Evolutionary conservation across 2,113 vertebrate genomes (phyloP).

Genomic region (Euleptes europaea): DNA sequence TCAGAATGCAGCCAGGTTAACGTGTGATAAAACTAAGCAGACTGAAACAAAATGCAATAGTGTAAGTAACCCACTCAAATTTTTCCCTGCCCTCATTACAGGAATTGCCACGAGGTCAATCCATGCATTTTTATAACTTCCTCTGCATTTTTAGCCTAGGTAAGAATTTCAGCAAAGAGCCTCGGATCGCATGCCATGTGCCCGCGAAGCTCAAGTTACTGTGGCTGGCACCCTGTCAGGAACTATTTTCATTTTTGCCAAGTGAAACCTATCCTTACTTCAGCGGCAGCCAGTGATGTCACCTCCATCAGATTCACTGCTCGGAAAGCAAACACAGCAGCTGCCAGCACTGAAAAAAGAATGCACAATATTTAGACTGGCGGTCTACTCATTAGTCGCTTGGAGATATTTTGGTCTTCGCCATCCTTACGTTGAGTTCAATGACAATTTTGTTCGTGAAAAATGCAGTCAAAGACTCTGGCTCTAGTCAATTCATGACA

Average conservation of each 20-base stretch:
- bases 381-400: constrained; percentile 40
- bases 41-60: neutral
- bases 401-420: constrained; percentile 31
- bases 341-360: constrained; percentile 90
- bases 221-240: constrained; percentile 75
- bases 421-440: neutral
- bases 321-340: constrained; percentile 96
- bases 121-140: constrained; percentile 38
- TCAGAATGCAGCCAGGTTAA: neutral
- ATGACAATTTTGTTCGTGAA: constrained; percentile 20
- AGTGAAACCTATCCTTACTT: constrained; percentile 87
- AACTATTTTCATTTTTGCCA: constrained; percentile 84
- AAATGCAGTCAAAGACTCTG: neutral
- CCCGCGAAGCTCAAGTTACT: constrained; percentile 76
- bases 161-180: constrained; percentile 57
- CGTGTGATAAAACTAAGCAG: neutral
- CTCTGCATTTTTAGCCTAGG: constrained; percentile 39
- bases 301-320: constrained; percentile 99
- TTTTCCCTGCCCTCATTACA: constrained; percentile 6
- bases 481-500: neutral
- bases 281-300: constrained; percentile 94
- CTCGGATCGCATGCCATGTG: constrained; percentile 74
- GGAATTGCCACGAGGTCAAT: neutral
- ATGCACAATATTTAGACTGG: constrained; percentile 67
- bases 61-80: neutral